Conservation (phyloP, 2,113 vertebrate species). For the Indicator indicator region DNA sequence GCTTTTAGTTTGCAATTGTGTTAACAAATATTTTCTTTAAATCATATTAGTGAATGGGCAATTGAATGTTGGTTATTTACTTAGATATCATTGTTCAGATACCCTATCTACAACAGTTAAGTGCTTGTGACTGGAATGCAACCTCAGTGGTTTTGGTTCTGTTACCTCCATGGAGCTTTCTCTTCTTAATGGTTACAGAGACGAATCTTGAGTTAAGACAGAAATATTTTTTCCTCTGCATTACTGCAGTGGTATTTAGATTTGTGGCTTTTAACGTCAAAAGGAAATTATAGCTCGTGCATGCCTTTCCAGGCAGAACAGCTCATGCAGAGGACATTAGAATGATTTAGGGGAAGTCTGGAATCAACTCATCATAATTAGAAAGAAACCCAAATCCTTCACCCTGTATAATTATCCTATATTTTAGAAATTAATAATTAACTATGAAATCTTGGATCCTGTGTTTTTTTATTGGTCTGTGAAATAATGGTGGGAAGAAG, state of each 20-base stretch:
- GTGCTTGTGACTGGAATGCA: slow-evolving; percentile 41
- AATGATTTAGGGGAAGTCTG: slow-evolving; percentile 5
- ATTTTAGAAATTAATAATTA: slow-evolving; percentile 19
- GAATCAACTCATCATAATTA: slow-evolving; percentile 14
- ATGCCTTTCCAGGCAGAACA: slow-evolving; percentile 24
- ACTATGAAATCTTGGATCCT: not conserved
- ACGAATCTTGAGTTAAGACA: slow-evolving; percentile 31
- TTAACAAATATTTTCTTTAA: not conserved
- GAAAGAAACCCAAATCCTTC: not conserved
- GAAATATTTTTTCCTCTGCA: slow-evolving; percentile 13
- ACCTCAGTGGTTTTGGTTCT: slow-evolving; percentile 22
- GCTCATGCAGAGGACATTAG: not conserved
- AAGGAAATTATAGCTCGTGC: slow-evolving; percentile 28
- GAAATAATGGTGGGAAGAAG: not conserved
- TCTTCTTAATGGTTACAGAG: slow-evolving; percentile 28
- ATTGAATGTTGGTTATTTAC: not conserved
- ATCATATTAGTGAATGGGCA: not conserved
- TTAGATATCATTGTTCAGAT: not conserved
- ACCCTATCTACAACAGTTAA: not conserved
- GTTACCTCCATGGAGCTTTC: not conserved
- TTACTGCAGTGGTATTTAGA: slow-evolving; percentile 38
- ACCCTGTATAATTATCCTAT: not conserved
- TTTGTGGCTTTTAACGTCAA: slow-evolving; percentile 55
- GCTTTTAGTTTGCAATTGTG: not conserved
- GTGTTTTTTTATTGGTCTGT: not conserved